Evolutionary conservation across 2,113 vertebrate species (phyloP).

Genomic region (Silurus glanis): DNA sequence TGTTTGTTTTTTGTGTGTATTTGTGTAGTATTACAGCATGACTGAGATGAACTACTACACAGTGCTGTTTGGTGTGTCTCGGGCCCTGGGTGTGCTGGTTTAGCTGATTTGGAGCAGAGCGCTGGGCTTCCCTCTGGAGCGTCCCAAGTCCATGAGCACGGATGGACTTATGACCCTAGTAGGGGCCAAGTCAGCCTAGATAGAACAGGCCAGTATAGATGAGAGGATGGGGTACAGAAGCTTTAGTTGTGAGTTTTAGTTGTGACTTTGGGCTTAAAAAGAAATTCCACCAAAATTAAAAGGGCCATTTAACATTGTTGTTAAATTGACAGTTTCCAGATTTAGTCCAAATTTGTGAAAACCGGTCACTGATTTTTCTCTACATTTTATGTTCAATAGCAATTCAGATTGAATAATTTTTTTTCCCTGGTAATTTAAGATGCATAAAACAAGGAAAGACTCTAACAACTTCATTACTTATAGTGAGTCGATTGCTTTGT

Average conservation of each 20-base stretch:
- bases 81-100: constrained; percentile 88
- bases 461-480: background rate
- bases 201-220: constrained; percentile 25
- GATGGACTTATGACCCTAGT: constrained; percentile 89
- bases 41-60: constrained; percentile 99
- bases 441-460: constrained; percentile 6
- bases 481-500: constrained; percentile 11
- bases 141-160: constrained; percentile 98
- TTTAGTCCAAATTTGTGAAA: background rate
- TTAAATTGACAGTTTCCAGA: constrained; percentile 47
- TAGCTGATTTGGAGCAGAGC: constrained; percentile 96
- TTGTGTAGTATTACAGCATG: constrained; percentile 89
- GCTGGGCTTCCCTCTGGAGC: constrained; percentile 88
- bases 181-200: constrained; percentile 83
- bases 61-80: constrained; percentile 92
- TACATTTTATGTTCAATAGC: background rate
- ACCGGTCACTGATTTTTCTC: background rate
- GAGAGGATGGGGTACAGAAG: constrained; percentile 56
- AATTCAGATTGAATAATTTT: background rate
- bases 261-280: constrained; percentile 64
- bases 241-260: constrained; percentile 22
- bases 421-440: background rate
- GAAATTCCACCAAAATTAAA: constrained; percentile 63
- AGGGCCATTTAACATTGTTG: constrained; percentile 61
- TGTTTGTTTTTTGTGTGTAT: background rate